Evolutionary conservation across 2,113 vertebrate species (phyloP).

Genomic region (Sinocyclocheilus grahami): DNA sequence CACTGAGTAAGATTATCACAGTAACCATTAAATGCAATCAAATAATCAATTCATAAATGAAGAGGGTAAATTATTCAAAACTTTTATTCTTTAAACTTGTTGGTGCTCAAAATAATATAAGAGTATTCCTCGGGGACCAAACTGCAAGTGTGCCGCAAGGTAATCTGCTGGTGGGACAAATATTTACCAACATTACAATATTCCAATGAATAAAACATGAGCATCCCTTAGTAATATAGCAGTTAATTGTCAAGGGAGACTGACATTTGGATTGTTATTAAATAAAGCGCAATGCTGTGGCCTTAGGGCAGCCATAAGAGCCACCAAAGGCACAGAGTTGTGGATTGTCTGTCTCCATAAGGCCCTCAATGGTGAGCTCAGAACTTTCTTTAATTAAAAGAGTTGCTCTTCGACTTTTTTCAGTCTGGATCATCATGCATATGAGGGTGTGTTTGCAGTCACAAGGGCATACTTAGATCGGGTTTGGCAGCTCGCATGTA

Average conservation of each 20-base stretch:
- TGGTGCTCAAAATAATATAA: constrained; percentile 66
- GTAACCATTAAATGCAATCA: constrained; percentile 13
- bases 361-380: constrained; percentile 49
- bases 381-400: constrained; percentile 75
- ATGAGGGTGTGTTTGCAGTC: constrained; percentile 29
- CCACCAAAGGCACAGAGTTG: constrained; percentile 58
- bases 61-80: constrained; percentile 44
- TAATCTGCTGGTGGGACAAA: constrained; percentile 78
- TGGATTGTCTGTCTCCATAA: constrained; percentile 42
- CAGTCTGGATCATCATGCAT: constrained; percentile 24
- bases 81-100: constrained; percentile 52
- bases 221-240: constrained; percentile 77
- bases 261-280: constrained; percentile 80
- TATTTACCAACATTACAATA: constrained; percentile 79
- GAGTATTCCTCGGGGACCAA: constrained; percentile 55
- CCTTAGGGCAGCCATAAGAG: constrained; percentile 63
- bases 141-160: constrained; percentile 58
- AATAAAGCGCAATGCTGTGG: constrained; percentile 76
- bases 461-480: constrained; percentile 85
- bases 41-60: constrained; percentile 6
- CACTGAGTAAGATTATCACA: not conserved
- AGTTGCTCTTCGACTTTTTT: constrained; percentile 68
- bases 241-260: constrained; percentile 78
- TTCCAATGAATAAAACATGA: constrained; percentile 79
- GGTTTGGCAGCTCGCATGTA: constrained; percentile 96